Percentiles rank a stretch among this genome's conserved stretches.
These are phyloP conservation scores for Dione juno DNA, from an alignment of 2,888 invertebrate species.

Conservation along the genomic window DNA sequence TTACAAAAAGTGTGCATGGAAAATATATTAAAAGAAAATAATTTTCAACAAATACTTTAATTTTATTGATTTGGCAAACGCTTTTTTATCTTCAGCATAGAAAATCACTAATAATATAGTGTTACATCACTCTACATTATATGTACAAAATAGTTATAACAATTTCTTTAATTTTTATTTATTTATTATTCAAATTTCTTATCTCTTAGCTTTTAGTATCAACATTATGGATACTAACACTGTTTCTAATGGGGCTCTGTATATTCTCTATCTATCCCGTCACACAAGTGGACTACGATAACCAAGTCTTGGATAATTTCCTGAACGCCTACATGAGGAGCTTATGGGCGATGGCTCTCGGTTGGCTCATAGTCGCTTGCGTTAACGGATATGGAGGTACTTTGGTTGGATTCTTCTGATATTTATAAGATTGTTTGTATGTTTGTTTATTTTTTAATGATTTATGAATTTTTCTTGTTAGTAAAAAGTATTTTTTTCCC, in stretches of 20 bases:
- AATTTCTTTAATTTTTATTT: no score
- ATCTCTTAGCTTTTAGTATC: slow-evolving; percentile 29
- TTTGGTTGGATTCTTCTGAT: neutral
- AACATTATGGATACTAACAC: slow-evolving; percentile 33
- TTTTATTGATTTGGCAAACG: no score
- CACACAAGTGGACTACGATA: slow-evolving; percentile 58
- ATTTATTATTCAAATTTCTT: neutral
- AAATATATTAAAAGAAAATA: no score
- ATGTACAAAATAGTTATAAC: no score
- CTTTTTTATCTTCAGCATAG: no score
- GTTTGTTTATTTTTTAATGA: neutral
- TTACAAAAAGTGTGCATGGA: no score
- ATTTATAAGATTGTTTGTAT: neutral
- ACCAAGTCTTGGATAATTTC: slow-evolving; percentile 59
- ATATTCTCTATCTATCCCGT: slow-evolving; percentile 42
- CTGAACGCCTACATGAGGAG: slow-evolving; percentile 70
- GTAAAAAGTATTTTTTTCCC: no score
- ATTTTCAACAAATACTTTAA: no score
- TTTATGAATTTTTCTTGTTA: neutral
- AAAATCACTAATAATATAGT: no score
- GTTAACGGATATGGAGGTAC: slow-evolving; percentile 73
- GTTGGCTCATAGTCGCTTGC: slow-evolving; percentile 77
- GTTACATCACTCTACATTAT: no score
- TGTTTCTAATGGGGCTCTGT: slow-evolving; percentile 38
- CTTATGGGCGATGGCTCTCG: slow-evolving; percentile 72